A percentile compares a stretch with the other conserved stretches of the same genome.
These are phyloP conservation scores for Tetrax tetrax DNA, from an alignment of 2,113 vertebrate species.

Conservation along the genomic window DNA sequence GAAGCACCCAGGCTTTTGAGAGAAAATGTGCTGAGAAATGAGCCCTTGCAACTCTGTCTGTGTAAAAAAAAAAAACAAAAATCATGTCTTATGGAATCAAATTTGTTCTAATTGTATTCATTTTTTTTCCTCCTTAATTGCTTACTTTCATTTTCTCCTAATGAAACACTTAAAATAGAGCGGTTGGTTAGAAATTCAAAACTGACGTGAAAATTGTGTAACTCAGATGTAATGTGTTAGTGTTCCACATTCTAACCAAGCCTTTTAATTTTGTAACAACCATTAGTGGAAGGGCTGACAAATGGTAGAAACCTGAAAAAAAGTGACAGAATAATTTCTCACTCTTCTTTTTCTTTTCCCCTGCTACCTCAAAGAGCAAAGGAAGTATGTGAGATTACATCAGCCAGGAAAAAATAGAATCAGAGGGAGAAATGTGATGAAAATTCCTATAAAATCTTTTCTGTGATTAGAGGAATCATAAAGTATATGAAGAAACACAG, in stretches of 20 bases:
- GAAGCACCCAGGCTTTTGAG: neutral
- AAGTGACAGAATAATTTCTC: neutral
- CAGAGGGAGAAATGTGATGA: neutral
- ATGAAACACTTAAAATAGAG: neutral
- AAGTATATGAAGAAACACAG: neutral
- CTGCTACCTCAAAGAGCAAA: neutral
- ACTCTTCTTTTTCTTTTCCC: neutral
- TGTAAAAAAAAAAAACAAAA: conserved; percentile 5
- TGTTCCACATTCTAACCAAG: neutral
- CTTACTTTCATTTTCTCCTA: neutral
- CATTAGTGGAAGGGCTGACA: neutral
- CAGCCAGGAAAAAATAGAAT: conserved; percentile 22
- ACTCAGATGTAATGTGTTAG: neutral
- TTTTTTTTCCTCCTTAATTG: neutral
- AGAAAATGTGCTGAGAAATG: neutral
- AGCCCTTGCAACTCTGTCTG: neutral
- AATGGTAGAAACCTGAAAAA: neutral
- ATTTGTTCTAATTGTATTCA: neutral
- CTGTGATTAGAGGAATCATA: conserved; percentile 33
- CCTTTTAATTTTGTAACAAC: neutral
- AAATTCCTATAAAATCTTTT: conserved; percentile 51
- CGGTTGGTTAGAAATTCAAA: neutral
- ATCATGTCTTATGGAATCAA: neutral
- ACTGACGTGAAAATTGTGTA: neutral
- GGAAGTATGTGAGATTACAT: neutral